Base-by-base conservation (phyloP, 2,113 vertebrate genomes). In the Psettodes erumei region DNA sequence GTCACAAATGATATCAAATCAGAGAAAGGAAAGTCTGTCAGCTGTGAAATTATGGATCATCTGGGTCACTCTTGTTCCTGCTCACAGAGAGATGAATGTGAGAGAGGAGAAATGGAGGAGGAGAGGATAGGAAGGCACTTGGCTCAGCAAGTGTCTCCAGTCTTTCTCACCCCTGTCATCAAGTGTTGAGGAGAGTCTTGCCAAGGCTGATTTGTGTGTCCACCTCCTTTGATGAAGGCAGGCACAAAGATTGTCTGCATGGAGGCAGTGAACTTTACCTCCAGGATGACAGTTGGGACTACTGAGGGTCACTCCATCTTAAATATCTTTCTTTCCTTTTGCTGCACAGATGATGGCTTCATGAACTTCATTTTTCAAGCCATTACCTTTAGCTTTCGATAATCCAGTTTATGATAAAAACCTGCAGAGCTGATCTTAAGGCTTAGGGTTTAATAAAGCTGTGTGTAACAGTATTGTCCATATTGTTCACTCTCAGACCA, bases 41-140 rank as follows among this genome's bases (percentile, higher is more conserved):
- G 23, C 92, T 95, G 92, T 94, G 93, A 96, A 95, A 96, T 96
- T 94, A 93, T 90, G 90, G 90, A 90, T 95, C 90, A 94, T 92
- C 90, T 89, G 80, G 76, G 83, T 84, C 79, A 90, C 92, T 93
- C 90, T 88, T 85, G 81, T 86, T 85, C 89, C 86, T 84, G 74
- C 93, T 94, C 90, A 82, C 69, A 65, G 79, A 80, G 70, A 62
- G 64, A 70, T n/a, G 79, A 85, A 84, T 71, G 30, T 48, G 9
- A 62, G 80, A 72, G 75, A 77, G 35, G 63, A 82, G 60, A 77
- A 65, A 50, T 71, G 25, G 54, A 48, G 69, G 72, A 68, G 62
- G 48, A 75, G 37, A 38, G 7, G 27, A 55, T 51, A 64, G 66
- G 60, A 33, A 75, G 83, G 82, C 91, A 81, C 81, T 90, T 72